These are phyloP conservation scores for Chrysomela aeneicollis DNA, from an alignment of 2,888 invertebrate species.

Conservation along the genomic window DNA sequence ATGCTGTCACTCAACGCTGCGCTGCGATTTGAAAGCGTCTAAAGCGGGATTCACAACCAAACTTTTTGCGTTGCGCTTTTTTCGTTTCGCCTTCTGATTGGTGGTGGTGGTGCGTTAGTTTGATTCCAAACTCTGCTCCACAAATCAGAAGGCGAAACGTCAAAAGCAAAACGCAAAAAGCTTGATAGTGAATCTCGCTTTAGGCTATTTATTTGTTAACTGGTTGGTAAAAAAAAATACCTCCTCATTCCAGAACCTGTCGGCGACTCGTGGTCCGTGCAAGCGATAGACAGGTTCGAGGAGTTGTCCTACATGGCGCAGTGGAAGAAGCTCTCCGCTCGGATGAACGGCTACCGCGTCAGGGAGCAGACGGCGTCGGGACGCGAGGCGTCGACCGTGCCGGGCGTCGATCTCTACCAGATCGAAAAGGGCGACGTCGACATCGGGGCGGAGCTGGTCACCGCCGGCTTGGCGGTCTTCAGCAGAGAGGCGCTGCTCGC, in stretches of 20 bases:
- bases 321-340: constrained; percentile 82
- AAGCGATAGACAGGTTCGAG: constrained; percentile 73
- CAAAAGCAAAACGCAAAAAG: too few species aligned
- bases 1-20: too few species aligned
- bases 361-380: constrained; percentile 60
- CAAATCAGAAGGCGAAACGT: too few species aligned
- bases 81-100: too few species aligned
- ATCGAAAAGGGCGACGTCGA: constrained; percentile 71
- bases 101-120: too few species aligned
- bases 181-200: too few species aligned
- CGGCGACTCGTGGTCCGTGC: constrained; percentile 68
- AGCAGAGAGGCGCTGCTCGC: constrained; percentile 50
- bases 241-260: constrained; percentile 58
- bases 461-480: constrained; percentile 66
- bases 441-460: constrained; percentile 69
- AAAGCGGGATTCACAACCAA: too few species aligned
- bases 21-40: too few species aligned
- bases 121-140: too few species aligned
- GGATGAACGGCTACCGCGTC: constrained; percentile 76
- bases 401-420: constrained; percentile 80
- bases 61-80: too few species aligned
- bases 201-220: too few species aligned
- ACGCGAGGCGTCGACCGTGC: constrained; percentile 76
- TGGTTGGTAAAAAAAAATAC: too few species aligned
- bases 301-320: constrained; percentile 77